Percentiles rank a stretch among this genome's conserved stretches.
These are phyloP conservation scores for Eretmocerus hayati DNA, from an alignment of 2,888 invertebrate species.

Conservation along the genomic window DNA sequence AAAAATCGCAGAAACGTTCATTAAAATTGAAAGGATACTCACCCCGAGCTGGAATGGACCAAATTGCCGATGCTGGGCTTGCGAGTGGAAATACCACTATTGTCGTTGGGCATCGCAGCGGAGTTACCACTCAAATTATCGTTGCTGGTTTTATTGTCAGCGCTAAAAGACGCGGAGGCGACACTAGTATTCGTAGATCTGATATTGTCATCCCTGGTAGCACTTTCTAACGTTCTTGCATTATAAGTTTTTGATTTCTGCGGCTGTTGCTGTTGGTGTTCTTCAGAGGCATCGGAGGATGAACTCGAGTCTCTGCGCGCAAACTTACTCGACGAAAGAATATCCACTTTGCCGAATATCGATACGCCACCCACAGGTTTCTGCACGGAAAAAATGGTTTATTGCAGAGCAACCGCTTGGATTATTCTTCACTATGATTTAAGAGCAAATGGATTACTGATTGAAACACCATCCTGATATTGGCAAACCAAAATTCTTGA, in stretches of 20 bases:
- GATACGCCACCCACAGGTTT: slow-evolving; percentile 58
- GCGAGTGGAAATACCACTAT: slow-evolving; percentile 35
- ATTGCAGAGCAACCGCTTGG: too few species aligned
- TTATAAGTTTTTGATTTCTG: too few species aligned
- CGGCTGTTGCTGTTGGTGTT: not conserved
- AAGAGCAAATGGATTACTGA: too few species aligned
- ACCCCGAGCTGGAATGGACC: slow-evolving; percentile 30
- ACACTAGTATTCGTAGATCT: not conserved
- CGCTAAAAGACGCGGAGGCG: slow-evolving; percentile 4
- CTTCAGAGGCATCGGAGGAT: slow-evolving; percentile 10
- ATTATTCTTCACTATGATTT: too few species aligned
- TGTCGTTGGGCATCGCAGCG: slow-evolving; percentile 23
- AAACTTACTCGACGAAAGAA: slow-evolving; percentile 29
- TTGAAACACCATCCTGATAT: too few species aligned
- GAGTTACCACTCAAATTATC: slow-evolving; percentile 1
- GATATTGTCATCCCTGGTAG: not conserved
- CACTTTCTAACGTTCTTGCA: not conserved
- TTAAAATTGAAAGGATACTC: too few species aligned
- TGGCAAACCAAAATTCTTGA: too few species aligned
- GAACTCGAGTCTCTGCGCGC: slow-evolving; percentile 21
- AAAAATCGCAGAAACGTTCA: too few species aligned
- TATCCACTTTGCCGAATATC: slow-evolving; percentile 49
- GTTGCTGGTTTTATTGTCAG: not conserved
- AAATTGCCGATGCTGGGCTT: slow-evolving; percentile 27
- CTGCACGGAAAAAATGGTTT: slow-evolving; percentile 46